These are phyloP conservation scores for Ataeniobius toweri DNA, from an alignment of 2,797 vertebrate genomes.

Conservation along the genomic window DNA sequence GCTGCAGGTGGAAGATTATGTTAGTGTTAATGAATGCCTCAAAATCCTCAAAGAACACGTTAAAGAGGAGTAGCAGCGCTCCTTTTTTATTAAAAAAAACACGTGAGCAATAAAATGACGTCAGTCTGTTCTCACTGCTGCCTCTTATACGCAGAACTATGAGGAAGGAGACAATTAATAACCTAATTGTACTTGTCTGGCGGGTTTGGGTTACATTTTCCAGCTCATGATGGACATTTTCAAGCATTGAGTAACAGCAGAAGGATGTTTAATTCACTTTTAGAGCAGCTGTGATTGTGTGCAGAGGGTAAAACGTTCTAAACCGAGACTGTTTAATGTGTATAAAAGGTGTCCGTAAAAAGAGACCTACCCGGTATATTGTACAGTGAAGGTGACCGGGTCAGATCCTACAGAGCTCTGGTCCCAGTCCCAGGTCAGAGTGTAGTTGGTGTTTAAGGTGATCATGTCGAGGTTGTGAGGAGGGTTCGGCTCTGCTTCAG, in stretches of 20 bases:
- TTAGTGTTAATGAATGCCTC: not conserved
- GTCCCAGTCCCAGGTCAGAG: constrained; percentile 66
- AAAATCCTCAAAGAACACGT: not conserved
- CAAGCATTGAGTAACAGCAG: not conserved
- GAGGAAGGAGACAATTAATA: not conserved
- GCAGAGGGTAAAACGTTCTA: not conserved
- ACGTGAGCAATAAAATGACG: no score
- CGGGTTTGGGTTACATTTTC: not conserved
- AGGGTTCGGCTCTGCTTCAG: not conserved
- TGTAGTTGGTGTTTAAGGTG: constrained; percentile 75
- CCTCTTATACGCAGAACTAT: not conserved
- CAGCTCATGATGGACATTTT: not conserved
- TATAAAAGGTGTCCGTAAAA: no score
- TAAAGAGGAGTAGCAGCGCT: no score
- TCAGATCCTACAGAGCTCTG: not conserved
- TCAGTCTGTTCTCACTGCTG: not conserved
- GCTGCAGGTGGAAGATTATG: no score
- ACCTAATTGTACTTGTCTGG: not conserved
- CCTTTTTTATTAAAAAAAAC: no score
- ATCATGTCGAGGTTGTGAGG: constrained; percentile 58
- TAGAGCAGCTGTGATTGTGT: not conserved
- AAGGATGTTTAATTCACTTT: not conserved
- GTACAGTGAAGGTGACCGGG: constrained; percentile 62
- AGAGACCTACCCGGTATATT: constrained; percentile 67
- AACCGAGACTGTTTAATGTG: no score